Evolutionary conservation across 2,113 vertebrate species (phyloP).

Genomic region (Aphelocoma coerulescens): DNA sequence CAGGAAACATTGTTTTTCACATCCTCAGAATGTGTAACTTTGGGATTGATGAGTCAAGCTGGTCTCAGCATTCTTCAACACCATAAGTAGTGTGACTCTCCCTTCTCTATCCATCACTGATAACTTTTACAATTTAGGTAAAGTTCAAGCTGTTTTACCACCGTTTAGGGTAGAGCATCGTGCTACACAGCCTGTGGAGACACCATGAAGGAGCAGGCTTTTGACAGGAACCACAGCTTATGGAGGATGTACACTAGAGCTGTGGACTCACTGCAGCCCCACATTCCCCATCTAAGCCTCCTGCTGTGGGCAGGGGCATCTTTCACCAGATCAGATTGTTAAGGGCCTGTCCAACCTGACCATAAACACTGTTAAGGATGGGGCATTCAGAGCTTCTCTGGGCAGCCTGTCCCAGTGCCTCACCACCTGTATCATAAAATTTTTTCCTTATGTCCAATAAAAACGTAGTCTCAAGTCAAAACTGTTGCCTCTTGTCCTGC

Average conservation of each 20-base stretch:
- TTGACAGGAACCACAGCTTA: not conserved
- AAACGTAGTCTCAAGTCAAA: not conserved
- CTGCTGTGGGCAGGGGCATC: not conserved
- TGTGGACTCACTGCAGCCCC: not conserved
- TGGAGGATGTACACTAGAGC: not conserved
- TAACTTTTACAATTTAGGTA: not conserved
- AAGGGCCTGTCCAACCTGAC: not conserved
- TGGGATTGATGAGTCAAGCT: not conserved
- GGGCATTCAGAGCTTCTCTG: not conserved
- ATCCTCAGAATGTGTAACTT: not conserved
- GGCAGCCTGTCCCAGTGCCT: not conserved
- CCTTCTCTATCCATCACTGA: not conserved
- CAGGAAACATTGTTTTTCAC: not conserved
- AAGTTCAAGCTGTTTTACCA: not conserved
- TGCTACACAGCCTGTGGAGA: not conserved
- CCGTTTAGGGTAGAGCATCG: not conserved
- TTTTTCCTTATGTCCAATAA: not conserved
- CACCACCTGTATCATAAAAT: not conserved
- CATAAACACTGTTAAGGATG: not conserved
- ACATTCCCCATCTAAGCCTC: not conserved
- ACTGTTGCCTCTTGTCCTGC: not conserved
- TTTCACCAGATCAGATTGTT: not conserved
- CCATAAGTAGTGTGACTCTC: not conserved
- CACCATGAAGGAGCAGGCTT: not conserved
- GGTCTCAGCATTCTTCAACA: not conserved